Evolutionary conservation across 2,888 invertebrate genomes (phyloP).

Genomic region (Antitype chi): DNA sequence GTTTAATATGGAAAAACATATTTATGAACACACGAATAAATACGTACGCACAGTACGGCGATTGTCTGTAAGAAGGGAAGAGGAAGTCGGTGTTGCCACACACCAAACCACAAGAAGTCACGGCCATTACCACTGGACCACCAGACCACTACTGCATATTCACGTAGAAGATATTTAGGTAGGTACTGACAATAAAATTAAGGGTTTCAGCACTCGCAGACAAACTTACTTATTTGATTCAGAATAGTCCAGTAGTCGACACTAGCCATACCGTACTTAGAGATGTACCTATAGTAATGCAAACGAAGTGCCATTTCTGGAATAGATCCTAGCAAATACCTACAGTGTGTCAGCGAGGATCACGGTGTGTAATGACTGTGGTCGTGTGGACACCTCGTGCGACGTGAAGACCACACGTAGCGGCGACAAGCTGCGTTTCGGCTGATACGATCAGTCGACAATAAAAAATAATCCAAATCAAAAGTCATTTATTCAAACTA

Average conservation of each 20-base stretch:
- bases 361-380: not conserved
- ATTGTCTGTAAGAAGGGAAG: too few relatives aligned
- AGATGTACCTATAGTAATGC: not conserved
- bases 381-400: not conserved
- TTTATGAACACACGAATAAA: too few relatives aligned
- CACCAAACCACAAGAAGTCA: too few relatives aligned
- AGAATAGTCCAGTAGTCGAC: not conserved
- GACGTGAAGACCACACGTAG: conserved; percentile 43
- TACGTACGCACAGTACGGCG: too few relatives aligned
- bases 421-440: conserved; percentile 19
- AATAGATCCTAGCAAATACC: not conserved
- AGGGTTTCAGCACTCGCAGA: not conserved
- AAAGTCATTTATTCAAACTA: too few relatives aligned
- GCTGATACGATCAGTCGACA: conserved; percentile 38
- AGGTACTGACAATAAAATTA: not conserved
- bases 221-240: not conserved
- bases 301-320: not conserved
- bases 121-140: too few relatives aligned
- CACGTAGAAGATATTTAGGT: not conserved
- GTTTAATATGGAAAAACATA: too few relatives aligned
- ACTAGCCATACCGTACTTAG: not conserved
- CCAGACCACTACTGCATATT: not conserved
- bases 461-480: too few relatives aligned
- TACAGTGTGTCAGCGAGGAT: not conserved
- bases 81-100: too few relatives aligned